These are phyloP conservation scores for Oedothorax gibbosus DNA, from an alignment of 1,140 invertebrate species.

Conservation along the genomic window DNA sequence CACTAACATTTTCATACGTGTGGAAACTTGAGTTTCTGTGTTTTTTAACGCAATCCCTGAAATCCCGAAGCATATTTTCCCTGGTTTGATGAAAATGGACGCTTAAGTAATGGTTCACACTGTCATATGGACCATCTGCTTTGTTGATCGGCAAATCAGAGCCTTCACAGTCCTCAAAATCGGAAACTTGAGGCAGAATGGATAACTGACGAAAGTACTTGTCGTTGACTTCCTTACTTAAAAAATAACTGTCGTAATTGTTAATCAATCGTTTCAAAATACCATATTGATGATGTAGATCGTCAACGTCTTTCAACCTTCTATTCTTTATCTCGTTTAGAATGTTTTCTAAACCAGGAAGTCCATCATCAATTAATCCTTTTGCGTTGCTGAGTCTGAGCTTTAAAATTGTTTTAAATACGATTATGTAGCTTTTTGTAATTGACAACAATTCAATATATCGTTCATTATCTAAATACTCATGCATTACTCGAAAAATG, in stretches of 20 bases:
- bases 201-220: constrained; percentile 9
- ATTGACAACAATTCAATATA: not conserved
- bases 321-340: not conserved
- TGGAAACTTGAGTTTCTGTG: not conserved
- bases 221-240: not conserved
- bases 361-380: not conserved
- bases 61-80: constrained; percentile 35
- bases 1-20: not conserved
- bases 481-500: not conserved
- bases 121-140: constrained; percentile 19
- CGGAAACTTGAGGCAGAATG: constrained; percentile 6
- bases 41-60: constrained; percentile 1
- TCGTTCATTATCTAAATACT: not conserved
- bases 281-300: too few species aligned
- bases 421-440: not conserved
- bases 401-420: constrained; percentile 22
- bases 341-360: constrained; percentile 6
- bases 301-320: not conserved
- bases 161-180: constrained; percentile 15
- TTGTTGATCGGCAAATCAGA: constrained; percentile 11
- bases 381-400: not conserved
- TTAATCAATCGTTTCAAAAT: too few species aligned
- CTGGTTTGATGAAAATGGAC: constrained; percentile 18
- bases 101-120: constrained; percentile 21
- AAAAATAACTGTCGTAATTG: not conserved